Base-by-base conservation (phyloP, 2,113 vertebrate species). In the Oryzias melastigma region DNA sequence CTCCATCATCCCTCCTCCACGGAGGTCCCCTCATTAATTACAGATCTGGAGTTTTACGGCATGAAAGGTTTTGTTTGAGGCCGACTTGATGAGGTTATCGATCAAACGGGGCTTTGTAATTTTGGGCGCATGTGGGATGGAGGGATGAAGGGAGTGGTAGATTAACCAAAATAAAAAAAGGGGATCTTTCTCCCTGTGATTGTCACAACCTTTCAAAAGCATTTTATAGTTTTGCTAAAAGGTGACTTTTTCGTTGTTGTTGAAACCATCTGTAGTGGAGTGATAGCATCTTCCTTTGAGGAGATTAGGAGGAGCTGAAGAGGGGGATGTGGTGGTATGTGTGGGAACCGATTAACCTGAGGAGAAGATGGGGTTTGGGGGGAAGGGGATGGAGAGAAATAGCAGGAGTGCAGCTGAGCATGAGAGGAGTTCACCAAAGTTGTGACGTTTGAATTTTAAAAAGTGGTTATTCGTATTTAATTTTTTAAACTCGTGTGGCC, bases 281-380 rank as follows among this genome's bases (percentile, higher is more conserved):
- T 81, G 86, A 87, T 89, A 85, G 80, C 76, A 88, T 87, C 85
- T 87, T 77, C 43, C 76, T 88, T 87, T 87, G 83, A 83, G 83
- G 81, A 70, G 72, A 84, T 87, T 86, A 84, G 81, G 81, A 81
- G 77, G 81, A 77, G 83, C 78, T 86, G 81, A 71, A 73, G 83
- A 83, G 86, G 71, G 71, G 75, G 41, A 70, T 54, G 40, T 58
- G 49, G 20, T 35, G 65, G 62, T 75, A 70, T 79, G 77, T 80
- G 78, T 84, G 84, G 62, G 77, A 85, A 77, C 75, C 71, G 81
- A 83, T 82, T 82, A 86, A 85, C 62, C 63, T 75, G 63, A 77
- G 68, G 16, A 40, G 50, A 49, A 54, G 18, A 18, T 68, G 40
- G 51, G 5, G 24, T 63, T 55, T 69, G 7, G 5, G 68, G 77